phyloP scores from a whole-genome alignment of 2,113 vertebrate species.

The Jaculus jaculus region DNA sequence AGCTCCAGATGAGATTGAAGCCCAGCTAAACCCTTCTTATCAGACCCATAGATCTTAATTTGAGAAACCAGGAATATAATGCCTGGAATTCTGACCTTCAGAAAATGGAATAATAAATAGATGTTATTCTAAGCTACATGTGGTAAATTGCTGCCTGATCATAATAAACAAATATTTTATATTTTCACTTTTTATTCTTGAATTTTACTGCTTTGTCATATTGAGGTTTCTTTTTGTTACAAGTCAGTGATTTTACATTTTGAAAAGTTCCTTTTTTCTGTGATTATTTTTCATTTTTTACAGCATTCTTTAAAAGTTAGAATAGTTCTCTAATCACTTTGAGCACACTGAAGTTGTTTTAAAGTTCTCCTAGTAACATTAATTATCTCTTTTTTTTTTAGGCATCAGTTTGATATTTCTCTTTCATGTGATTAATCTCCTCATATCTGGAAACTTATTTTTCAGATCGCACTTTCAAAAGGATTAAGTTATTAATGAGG shows the following conservation, averaged over 20 bases:
- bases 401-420: conserved; percentile 5
- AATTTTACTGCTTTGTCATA: neutral
- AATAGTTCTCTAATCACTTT: neutral
- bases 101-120: neutral
- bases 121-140: neutral
- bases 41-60: neutral
- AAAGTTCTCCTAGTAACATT: neutral
- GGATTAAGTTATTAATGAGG: neutral
- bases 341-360: neutral
- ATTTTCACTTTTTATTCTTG: neutral
- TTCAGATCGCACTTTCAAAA: conserved; percentile 20
- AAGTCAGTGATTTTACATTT: neutral
- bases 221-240: neutral
- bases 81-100: neutral
- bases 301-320: neutral
- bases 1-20: neutral
- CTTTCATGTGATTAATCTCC: neutral
- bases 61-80: neutral
- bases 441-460: neutral
- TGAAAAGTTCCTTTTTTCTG: neutral
- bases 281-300: neutral
- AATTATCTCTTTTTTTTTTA: conserved; percentile 1
- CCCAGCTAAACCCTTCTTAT: neutral
- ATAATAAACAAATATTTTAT: neutral
- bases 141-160: neutral